Evolutionary conservation across 2,113 vertebrate species (phyloP).

Genomic region (Actenoides lindsayi): DNA sequence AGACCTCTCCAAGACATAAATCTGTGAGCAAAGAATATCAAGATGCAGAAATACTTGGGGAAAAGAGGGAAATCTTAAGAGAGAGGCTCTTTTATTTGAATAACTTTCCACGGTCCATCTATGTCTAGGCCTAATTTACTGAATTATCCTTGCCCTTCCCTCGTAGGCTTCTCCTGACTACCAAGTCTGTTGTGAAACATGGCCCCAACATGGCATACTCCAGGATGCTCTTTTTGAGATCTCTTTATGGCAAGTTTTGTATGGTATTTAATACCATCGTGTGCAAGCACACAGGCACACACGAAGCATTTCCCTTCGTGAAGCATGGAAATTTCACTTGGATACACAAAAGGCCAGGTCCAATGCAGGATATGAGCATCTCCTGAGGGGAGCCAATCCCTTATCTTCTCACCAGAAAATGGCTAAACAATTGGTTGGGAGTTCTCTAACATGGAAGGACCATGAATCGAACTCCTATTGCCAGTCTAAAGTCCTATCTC

Average conservation of each 20-base stretch:
- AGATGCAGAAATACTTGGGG: not conserved
- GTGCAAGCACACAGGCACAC: not conserved
- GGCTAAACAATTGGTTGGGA: not conserved
- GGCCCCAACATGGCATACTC: not conserved
- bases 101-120: not conserved
- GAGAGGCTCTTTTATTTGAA: not conserved
- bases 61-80: not conserved
- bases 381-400: not conserved
- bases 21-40: not conserved
- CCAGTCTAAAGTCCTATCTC: not conserved
- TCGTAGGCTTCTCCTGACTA: not conserved
- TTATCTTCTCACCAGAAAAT: not conserved
- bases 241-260: not conserved
- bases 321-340: not conserved
- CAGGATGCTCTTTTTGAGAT: not conserved
- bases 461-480: not conserved
- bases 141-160: not conserved
- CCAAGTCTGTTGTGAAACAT: not conserved
- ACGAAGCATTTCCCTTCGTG: not conserved
- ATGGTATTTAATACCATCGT: not conserved
- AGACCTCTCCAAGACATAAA: not conserved
- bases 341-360: not conserved
- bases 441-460: not conserved
- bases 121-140: not conserved
- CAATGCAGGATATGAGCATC: accelerated